Conservation (phyloP, 2,113 vertebrate species). For the Onychorhynchus coronatus region DNA sequence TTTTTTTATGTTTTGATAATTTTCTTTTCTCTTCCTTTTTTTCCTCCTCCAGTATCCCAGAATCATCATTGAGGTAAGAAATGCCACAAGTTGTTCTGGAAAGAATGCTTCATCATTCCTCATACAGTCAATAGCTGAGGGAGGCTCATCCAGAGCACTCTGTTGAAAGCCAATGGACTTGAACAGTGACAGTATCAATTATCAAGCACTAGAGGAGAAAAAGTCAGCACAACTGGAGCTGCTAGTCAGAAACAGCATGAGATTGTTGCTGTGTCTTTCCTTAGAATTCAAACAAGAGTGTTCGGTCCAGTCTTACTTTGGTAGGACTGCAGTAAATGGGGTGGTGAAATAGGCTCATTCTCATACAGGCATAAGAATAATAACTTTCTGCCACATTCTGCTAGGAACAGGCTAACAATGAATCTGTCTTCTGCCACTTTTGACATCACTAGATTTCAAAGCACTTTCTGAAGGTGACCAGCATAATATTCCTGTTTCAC, state of each 20-base stretch:
- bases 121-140: neutral
- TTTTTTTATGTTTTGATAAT: neutral
- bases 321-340: neutral
- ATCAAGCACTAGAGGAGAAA: neutral
- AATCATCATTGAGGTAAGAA: constrained; percentile 59
- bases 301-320: neutral
- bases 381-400: neutral
- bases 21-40: neutral
- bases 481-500: neutral
- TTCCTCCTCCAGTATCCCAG: constrained; percentile 43
- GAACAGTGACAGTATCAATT: neutral
- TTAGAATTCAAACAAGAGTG: neutral
- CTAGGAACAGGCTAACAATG: neutral
- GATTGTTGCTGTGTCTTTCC: neutral
- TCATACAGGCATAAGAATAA: neutral
- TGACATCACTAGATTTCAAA: neutral
- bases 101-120: neutral
- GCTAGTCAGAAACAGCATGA: neutral
- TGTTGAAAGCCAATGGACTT: neutral
- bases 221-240: neutral
- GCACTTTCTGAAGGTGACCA: neutral
- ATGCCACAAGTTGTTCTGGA: neutral
- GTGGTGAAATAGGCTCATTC: neutral
- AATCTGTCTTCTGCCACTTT: neutral
- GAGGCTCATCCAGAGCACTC: neutral